Base-by-base conservation (phyloP, 1,140 invertebrate species). In the Drosophila lacertosa region DNA sequence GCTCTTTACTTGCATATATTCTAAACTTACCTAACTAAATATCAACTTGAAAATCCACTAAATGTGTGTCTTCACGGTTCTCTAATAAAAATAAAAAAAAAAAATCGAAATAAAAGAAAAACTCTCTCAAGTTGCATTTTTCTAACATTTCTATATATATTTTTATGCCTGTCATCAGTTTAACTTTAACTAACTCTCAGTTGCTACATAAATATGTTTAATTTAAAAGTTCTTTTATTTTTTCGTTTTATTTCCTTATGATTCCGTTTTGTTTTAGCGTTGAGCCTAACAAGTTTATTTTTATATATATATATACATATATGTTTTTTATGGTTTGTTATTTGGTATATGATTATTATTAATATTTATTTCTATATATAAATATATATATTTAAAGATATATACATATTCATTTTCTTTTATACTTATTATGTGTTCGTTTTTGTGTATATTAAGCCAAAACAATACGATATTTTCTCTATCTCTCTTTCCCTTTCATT, bases 401-500 rank as follows among this genome's bases (percentile, higher is more conserved):
- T 59, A 44, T 50, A 35, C 3, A 15, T 53, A 42, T 5, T 11
- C 16, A 40, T 40, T 16, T 44, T n/a, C 18, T 29, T 69, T 64
- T 37, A 47, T 60, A 62, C 16, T 53, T 22, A 69, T 55, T 69
- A 47, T 69, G 54, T 64, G 59, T 69, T 65, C 32, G 50, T 84
- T 83, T 83, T 68, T 86, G 84, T 73, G 72, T 84, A 81, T 77
- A 84, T 84, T 86, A 81, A 84, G 81, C 77, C 77, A 84, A 70
- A 57, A 84, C 81, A 86, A 84, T 84, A 84, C 81, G 81, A 84
- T 84, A 84, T 84, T 84, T 84, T 84, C 81, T 84, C 81, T 84
- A 84, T 84, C 81, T 84, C 81, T 84, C 81, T 84, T 84, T 84
- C 81, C 81, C 81, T 84, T 80, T 84, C 81, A 84, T 84, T 80